phyloP scores from a whole-genome alignment of 2,113 vertebrate species.

The Entomyzon cyanotis region DNA sequence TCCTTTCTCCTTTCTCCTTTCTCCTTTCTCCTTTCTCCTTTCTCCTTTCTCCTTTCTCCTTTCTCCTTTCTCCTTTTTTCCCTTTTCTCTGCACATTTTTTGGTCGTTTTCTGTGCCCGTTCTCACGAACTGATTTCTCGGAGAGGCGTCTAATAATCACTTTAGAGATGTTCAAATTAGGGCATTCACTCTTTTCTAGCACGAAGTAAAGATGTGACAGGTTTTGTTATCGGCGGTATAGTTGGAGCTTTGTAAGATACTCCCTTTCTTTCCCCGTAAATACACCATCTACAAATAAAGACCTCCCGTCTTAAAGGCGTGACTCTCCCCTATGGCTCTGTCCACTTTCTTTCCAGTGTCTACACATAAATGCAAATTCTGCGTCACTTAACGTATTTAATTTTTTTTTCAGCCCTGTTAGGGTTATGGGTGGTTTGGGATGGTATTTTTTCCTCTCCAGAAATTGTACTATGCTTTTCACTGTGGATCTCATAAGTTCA shows the following conservation, averaged over 20 bases:
- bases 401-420: not conserved
- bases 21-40: too few relatives aligned
- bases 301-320: slow-evolving; percentile 73
- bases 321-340: slow-evolving; percentile 74
- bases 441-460: not conserved
- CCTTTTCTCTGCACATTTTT: not conserved
- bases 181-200: slow-evolving; percentile 34
- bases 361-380: slow-evolving; percentile 64
- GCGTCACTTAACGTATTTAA: not conserved
- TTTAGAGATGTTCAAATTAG: slow-evolving; percentile 55
- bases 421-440: not conserved
- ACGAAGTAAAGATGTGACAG: slow-evolving; percentile 78
- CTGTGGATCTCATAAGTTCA: not conserved
- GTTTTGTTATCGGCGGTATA: slow-evolving; percentile 74
- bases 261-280: slow-evolving; percentile 52
- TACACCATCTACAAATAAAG: slow-evolving; percentile 55
- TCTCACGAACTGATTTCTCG: slow-evolving; percentile 34
- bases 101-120: not conserved
- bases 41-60: too few relatives aligned
- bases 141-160: slow-evolving; percentile 37
- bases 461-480: not conserved
- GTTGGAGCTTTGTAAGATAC: slow-evolving; percentile 72
- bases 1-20: too few relatives aligned
- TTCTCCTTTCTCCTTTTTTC: too few relatives aligned
- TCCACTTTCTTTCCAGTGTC: slow-evolving; percentile 77